These are phyloP conservation scores for Synergus laeviventris DNA, from an alignment of 2,888 invertebrate genomes.

Conservation along the genomic window DNA sequence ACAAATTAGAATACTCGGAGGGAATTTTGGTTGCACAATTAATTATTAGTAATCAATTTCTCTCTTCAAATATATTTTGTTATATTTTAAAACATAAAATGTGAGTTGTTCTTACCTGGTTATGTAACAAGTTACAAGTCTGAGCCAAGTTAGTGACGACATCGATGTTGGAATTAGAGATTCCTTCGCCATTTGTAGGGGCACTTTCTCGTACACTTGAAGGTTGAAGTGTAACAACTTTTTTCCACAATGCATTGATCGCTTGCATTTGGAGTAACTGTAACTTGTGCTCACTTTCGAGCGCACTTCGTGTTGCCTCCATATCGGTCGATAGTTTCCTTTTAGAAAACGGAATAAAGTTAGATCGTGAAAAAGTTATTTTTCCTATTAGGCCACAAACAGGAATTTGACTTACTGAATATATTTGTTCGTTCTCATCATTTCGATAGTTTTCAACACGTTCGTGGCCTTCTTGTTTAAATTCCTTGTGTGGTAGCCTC, in stretches of 20 bases:
- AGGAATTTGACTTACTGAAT: constrained; percentile 81
- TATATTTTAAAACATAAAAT: background rate
- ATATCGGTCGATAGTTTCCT: constrained; percentile 90
- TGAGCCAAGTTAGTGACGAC: constrained; percentile 85
- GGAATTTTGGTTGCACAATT: no score
- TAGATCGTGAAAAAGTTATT: constrained; percentile 78
- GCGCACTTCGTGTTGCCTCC: constrained; percentile 89
- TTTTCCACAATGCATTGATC: constrained; percentile 92
- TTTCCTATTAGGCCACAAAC: constrained; percentile 78
- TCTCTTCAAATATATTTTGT: background rate
- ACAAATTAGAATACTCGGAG: no score
- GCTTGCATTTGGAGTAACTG: constrained; percentile 94
- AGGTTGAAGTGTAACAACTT: constrained; percentile 84
- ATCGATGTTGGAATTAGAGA: constrained; percentile 77
- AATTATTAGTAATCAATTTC: background rate
- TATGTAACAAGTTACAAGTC: constrained; percentile 85
- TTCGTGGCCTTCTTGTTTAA: constrained; percentile 82
- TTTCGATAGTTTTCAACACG: constrained; percentile 83
- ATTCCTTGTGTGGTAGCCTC: constrained; percentile 88
- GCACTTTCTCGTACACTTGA: constrained; percentile 63
- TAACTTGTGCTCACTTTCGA: constrained; percentile 90
- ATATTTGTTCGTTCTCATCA: constrained; percentile 88
- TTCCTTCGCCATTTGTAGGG: constrained; percentile 63
- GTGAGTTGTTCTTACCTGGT: constrained; percentile 78
- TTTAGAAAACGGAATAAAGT: constrained; percentile 80